Conservation (phyloP, 2,113 vertebrate genomes). For the Mormyrus iriodes region DNA sequence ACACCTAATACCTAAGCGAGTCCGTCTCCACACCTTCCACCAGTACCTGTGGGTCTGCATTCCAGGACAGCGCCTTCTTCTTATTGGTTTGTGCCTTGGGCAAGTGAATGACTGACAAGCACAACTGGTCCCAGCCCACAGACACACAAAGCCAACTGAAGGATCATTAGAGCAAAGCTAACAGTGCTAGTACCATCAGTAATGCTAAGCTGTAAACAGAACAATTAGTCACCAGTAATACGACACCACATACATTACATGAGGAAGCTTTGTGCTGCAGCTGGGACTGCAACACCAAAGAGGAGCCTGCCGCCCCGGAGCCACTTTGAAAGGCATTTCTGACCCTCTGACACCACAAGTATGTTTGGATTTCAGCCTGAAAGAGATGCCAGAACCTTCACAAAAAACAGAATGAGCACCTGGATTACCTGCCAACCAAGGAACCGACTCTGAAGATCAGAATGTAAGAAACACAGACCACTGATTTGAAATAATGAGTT, state of each 20-base stretch:
- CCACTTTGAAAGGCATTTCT: neutral
- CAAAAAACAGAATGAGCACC: neutral
- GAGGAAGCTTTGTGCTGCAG: neutral
- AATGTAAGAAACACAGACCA: slow-evolving; percentile 1
- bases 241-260: neutral
- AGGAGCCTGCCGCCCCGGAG: neutral
- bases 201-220: neutral
- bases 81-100: neutral
- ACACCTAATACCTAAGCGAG: slow-evolving; percentile 36
- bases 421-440: neutral
- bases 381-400: neutral
- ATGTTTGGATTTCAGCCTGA: neutral
- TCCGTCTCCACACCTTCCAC: slow-evolving; percentile 21
- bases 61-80: slow-evolving; percentile 34
- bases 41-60: slow-evolving; percentile 53
- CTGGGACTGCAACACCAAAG: neutral
- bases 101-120: slow-evolving; percentile 23
- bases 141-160: neutral
- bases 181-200: neutral
- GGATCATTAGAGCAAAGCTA: neutral
- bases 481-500: neutral
- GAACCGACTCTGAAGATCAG: neutral
- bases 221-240: neutral
- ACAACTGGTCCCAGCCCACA: neutral
- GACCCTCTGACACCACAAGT: neutral